A percentile compares a stretch with the other conserved stretches of the same genome.
Evolutionary conservation across 35 echinoderm and acorn worm species (phyloP).

Genomic region (Holothuria glaberrima): DNA sequence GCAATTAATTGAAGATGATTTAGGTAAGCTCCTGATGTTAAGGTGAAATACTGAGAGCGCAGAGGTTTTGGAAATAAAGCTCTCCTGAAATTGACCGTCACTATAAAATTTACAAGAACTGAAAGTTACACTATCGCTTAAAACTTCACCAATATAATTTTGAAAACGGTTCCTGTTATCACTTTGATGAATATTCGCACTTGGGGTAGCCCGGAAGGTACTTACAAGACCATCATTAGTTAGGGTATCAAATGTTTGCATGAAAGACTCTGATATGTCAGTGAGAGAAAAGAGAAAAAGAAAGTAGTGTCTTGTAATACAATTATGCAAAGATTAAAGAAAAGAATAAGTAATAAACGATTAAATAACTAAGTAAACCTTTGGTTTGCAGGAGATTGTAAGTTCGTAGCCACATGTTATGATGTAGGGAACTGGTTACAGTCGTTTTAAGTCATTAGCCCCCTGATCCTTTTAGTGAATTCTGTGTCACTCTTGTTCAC

Average conservation of each 20-base stretch:
- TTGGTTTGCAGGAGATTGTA: not conserved
- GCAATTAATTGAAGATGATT: not conserved
- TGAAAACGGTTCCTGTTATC: no score
- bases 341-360: no score
- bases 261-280: not conserved
- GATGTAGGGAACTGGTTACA: not conserved
- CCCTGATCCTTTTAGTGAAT: not conserved
- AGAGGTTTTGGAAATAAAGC: not conserved
- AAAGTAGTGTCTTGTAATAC: not conserved
- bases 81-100: not conserved
- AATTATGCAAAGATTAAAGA: not conserved
- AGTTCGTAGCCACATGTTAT: not conserved
- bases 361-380: no score
- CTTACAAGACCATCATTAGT: not conserved
- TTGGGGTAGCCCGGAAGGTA: no score
- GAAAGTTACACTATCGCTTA: no score
- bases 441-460: no score
- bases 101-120: no score
- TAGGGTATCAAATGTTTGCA: not conserved
- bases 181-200: no score
- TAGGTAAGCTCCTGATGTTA: not conserved
- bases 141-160: no score
- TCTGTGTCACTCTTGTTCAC: not conserved
- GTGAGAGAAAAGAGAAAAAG: not conserved
- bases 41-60: not conserved